Evolutionary conservation across 2,113 vertebrate species (phyloP), one percentile per base, ranked within the genome.

Genomic region (Carollia perspicillata): DNA sequence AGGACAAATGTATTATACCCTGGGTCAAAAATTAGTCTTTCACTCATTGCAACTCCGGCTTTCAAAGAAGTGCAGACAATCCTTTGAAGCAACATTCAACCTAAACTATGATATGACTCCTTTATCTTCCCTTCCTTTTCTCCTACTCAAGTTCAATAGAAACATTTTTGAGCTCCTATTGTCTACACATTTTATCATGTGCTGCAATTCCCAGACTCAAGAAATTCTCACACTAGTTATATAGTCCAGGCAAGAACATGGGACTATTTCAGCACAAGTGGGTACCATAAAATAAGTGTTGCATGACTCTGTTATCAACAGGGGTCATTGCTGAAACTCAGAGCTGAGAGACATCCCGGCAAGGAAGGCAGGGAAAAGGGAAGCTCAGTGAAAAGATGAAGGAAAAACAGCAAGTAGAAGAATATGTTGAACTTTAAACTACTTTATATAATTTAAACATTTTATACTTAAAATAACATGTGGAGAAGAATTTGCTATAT

Each of bases 211-310:
- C 0, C 22, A 13, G 6, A 16, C 35, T 55, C 18, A 33, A 51
- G 79, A 37, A 11, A 7, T 5, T 28, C 6, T 0, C 26, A 5
- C 4, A n/a, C 0, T 8, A 0, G 5, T 5, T 33, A 69, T 18
- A 66, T 30, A 18, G 4, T 1, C 0, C 0, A 20, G 71, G 33
- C 5, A 22, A 16, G 23, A 8, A 5, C 1, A 4, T 0, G 44
- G 3, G 13, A 5, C 0, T 10, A 2, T 14, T 58, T 79, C 14
- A 10, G 35, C 8, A 6, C 2, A 23, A 7, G n/a, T 1, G 0
- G 10, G 5, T 8, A 12, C 47, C 0, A 0, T 2, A 16, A 8
- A 6, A 0, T 12, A 17, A 20, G 53, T 13, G 26, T 0, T 1
- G 2, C 0, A 0, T 0, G 51, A 5, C 14, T 16, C 30, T 2